Evolutionary conservation across 1,140 invertebrate species (phyloP).

Genomic region (Melitaea cinxia): DNA sequence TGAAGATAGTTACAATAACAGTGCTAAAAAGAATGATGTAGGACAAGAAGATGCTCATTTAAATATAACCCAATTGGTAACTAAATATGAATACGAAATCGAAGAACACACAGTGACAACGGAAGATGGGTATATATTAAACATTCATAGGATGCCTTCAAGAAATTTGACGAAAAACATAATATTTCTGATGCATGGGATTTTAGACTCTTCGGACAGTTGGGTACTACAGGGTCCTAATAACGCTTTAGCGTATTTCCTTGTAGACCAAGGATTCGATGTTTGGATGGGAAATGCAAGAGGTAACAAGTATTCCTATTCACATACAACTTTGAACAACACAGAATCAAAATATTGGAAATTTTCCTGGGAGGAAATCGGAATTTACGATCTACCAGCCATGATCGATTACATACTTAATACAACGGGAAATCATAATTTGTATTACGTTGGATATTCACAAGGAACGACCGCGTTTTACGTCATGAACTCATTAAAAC

Average conservation of each 20-base stretch:
- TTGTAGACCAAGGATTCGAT: slow-evolving; percentile 85
- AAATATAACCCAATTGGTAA: slow-evolving; percentile 61
- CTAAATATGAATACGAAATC: slow-evolving; percentile 82
- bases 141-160: slow-evolving; percentile 81
- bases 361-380: slow-evolving; percentile 88
- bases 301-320: slow-evolving; percentile 86
- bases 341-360: slow-evolving; percentile 74
- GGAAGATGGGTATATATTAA: slow-evolving; percentile 84
- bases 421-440: slow-evolving; percentile 68
- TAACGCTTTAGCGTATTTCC: slow-evolving; percentile 75
- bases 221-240: slow-evolving; percentile 82
- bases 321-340: slow-evolving; percentile 75
- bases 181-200: slow-evolving; percentile 85
- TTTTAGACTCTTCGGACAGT: slow-evolving; percentile 83
- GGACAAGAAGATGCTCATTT: slow-evolving; percentile 45
- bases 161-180: slow-evolving; percentile 55
- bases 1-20: background rate
- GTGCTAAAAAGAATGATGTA: background rate
- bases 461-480: slow-evolving; percentile 76
- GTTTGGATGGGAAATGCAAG: slow-evolving; percentile 89
- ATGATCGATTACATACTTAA: slow-evolving; percentile 86
- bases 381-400: slow-evolving; percentile 87
- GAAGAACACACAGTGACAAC: slow-evolving; percentile 82
- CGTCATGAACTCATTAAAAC: slow-evolving; percentile 82
- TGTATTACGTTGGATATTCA: slow-evolving; percentile 87